Base-by-base conservation (phyloP, 2,888 invertebrate species). In the Philaethria dido region DNA sequence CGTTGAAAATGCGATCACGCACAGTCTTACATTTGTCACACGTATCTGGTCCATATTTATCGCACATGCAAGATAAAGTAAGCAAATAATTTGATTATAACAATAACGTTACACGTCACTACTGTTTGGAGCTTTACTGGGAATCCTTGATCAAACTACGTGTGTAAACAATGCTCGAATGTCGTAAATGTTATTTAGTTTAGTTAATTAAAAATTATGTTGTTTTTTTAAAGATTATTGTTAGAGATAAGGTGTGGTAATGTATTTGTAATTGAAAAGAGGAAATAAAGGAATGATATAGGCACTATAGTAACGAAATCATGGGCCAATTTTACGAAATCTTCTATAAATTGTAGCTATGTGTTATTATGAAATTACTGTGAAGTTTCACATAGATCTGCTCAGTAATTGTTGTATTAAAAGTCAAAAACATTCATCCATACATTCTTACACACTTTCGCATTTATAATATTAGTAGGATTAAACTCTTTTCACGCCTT, bases 1-100 rank as follows among this genome's bases (percentile, higher is more conserved):
- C 22, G n/a, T 22, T n/a, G 9, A 25, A 45, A 33, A 44, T 33
- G 13, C 44, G 29, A 14, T 60, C 45, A 60, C 45, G 33, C 29
- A 13, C 25, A 22, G 60, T 16, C 29, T 39, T 42, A 20, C 3
- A 47, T 18, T 20, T 60, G 45, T 47, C 60, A 44, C 60, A 45
- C 20, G 29, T 20, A 29, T 20, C 11, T 57, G 33, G 14, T 42
- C 5, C 14, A 29, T 20, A 45, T 47, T 47, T 45, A 47, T 60
- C 45, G 44, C 25, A 20, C 14, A 18, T 33, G 33, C 8, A 1
- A 60, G 33, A 47, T 60, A 60, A 60, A 18, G 11, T 47, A 47
- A 60, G 45, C 60, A 59, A 64, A 59, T 57, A 60, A 18, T 22
- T 29, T 50, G 14, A 50, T 48, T 36, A 44, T 44, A 62, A 67